Evolutionary conservation across 2,113 vertebrate genomes (phyloP).

Genomic region (Solea solea): DNA sequence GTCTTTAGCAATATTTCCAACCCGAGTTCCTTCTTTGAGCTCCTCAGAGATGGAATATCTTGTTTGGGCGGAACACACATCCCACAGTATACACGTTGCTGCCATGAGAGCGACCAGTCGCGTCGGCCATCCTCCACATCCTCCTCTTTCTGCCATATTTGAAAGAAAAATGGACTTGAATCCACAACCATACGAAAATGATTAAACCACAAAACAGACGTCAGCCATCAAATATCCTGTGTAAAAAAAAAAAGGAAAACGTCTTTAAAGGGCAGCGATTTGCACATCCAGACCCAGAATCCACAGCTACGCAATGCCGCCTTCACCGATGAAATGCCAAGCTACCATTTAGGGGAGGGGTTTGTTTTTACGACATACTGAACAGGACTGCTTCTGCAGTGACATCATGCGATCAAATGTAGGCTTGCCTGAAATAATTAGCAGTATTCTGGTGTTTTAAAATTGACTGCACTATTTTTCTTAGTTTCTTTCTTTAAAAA

Average conservation of each 20-base stretch:
- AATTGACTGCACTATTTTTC: too few relatives aligned
- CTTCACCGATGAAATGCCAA: not conserved
- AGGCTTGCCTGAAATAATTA: not conserved
- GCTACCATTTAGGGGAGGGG: not conserved
- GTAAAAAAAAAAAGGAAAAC: not conserved
- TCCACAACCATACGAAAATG: not conserved
- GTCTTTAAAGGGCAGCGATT: not conserved
- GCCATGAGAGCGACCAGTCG: conserved; percentile 7
- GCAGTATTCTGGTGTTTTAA: not conserved
- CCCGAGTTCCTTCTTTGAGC: conserved; percentile 43
- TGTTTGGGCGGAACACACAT: not conserved
- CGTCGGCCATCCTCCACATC: conserved; percentile 4
- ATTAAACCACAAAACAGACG: not conserved
- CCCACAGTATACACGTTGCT: not conserved
- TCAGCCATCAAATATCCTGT: not conserved
- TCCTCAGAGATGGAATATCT: conserved; percentile 68
- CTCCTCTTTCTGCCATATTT: conserved; percentile 6
- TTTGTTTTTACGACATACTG: not conserved
- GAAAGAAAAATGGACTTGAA: not conserved
- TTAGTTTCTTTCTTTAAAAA: too few relatives aligned
- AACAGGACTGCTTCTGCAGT: not conserved
- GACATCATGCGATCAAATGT: conserved; percentile 1
- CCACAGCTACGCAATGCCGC: not conserved
- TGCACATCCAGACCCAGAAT: not conserved
- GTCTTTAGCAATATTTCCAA: conserved; percentile 75